Base-by-base conservation (phyloP, 2,797 vertebrate genomes). In the Meriones psammophilus region DNA sequence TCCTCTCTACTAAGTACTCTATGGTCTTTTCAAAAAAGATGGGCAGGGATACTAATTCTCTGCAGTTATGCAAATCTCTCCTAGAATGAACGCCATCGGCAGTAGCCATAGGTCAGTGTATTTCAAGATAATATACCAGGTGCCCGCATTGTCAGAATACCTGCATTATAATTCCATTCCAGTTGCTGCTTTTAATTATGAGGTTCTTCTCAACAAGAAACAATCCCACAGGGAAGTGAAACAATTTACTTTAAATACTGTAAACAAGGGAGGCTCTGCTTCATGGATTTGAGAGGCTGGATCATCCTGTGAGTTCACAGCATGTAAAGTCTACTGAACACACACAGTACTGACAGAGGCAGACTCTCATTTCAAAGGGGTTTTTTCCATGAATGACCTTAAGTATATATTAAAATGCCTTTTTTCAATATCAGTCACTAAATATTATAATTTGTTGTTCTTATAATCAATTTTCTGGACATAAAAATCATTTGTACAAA, bases 171-270 rank as follows among this genome's bases (percentile, higher is more conserved):
- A 90, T 97, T 97, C 76, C 90, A 50, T 95, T 83, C 91, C 83
- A 96, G 60, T 96, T 68, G 87, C 66, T 96, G 20, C 18, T 97
- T 97, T 97, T 97, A 98, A 98, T 98, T 97, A 98, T 33, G 71
- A 97, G 71, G 73, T 66, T 97, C 62, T 96, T 98, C 97, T 97
- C 96, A 86, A 86, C 68, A 97, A 97, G 97, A 98, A 97, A 77
- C 89, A 94, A 95, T 92, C 97, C 88, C 81, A 91, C 78, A 95
- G 95, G 97, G 68, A 98, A 97, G 5, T 93, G 87, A 97, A 98
- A 97, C n/a, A 93, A 92, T 92, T 95, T 97, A 83, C 97, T 98
- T 98, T 98, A 95, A 97, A 97, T 84, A 88, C 92, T 97, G 42
- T 80, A 94, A 98, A 97, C 88, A 97, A 93, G 86, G 97, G 56